These are phyloP conservation scores for Redunca redunca DNA, from an alignment of 2,113 vertebrate genomes.

Conservation along the genomic window DNA sequence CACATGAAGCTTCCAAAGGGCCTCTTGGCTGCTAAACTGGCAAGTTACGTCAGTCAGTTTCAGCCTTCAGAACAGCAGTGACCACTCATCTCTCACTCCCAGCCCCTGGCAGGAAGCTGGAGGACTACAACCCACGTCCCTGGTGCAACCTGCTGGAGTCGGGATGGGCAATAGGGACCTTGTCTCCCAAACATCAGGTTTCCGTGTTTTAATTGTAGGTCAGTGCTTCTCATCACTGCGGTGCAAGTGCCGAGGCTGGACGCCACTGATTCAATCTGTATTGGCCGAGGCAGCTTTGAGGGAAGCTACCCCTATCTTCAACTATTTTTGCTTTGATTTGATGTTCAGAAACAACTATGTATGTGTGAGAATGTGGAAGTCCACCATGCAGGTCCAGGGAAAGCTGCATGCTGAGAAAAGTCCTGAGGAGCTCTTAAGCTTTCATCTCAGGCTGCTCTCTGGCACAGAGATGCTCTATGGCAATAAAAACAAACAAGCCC, in stretches of 20 bases:
- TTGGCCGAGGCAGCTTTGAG: not conserved
- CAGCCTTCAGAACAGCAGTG: not conserved
- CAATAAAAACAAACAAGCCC: not conserved
- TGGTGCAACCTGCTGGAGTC: not conserved
- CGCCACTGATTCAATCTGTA: not conserved
- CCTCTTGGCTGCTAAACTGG: not conserved
- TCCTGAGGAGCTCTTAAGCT: not conserved
- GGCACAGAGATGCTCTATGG: not conserved
- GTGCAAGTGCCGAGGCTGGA: not conserved
- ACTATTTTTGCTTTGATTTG: not conserved
- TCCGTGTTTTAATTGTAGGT: not conserved
- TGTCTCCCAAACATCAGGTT: not conserved
- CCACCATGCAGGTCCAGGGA: not conserved
- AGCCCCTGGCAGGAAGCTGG: not conserved
- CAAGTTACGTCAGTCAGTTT: not conserved
- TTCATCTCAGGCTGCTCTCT: not conserved
- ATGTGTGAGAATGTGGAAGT: not conserved
- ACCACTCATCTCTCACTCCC: not conserved
- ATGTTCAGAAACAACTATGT: not conserved
- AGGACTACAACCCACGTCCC: fast-evolving
- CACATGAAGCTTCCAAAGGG: not conserved
- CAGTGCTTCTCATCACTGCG: not conserved
- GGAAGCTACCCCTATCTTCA: not conserved
- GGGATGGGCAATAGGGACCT: not conserved
- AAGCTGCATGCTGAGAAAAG: not conserved